These are phyloP conservation scores for Pipistrellus pygmaeus DNA, from an alignment of 2,797 vertebrate species.

Conservation along the genomic window DNA sequence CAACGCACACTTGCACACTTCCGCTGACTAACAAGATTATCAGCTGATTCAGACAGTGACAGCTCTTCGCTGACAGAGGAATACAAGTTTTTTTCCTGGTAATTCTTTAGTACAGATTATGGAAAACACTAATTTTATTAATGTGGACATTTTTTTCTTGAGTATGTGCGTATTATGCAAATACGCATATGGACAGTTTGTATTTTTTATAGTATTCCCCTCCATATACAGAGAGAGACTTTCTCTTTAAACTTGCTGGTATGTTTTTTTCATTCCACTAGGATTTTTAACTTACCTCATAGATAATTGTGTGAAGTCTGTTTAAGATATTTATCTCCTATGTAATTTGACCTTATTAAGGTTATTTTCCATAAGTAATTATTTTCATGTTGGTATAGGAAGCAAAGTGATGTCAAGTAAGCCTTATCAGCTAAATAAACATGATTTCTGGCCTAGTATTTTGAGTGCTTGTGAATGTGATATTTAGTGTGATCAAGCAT, in stretches of 20 bases:
- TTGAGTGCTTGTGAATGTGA: neutral
- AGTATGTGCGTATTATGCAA: neutral
- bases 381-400: neutral
- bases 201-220: neutral
- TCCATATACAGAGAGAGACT: neutral
- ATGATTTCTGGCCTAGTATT: neutral
- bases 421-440: neutral
- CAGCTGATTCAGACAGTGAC: neutral
- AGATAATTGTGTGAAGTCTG: slow-evolving; percentile 3
- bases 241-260: neutral
- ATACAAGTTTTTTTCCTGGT: neutral
- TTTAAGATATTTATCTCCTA: neutral
- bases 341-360: slow-evolving; percentile 46
- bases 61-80: neutral
- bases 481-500: neutral
- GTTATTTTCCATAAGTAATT: neutral
- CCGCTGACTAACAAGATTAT: neutral
- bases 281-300: slow-evolving; percentile 25
- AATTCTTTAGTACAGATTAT: neutral
- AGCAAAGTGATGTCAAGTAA: slow-evolving; percentile 3
- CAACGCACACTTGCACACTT: neutral
- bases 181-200: neutral
- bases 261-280: slow-evolving; percentile 20
- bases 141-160: slow-evolving; percentile 31
- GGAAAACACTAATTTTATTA: slow-evolving; percentile 1